Evolutionary conservation across 1,140 invertebrate species (phyloP), one percentile per base, ranked within the genome.

Genomic region (Homarus americanus): DNA sequence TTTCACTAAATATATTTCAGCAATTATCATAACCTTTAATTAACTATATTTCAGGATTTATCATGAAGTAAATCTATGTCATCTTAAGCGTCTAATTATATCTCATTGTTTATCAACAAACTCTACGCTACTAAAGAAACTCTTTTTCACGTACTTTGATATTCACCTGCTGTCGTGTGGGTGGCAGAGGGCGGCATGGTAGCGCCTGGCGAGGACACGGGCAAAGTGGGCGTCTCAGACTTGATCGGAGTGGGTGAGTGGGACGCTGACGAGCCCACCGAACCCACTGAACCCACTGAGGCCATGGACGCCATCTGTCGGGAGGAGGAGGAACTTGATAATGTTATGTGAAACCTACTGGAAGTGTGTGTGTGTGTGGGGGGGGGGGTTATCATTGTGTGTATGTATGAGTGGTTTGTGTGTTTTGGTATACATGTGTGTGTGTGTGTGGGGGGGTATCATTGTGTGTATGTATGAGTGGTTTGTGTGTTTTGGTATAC

Each of bases 241-340:
- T 97, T 98, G 93, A 93, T 94, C 93, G 92, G 97, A 96, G 93
- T 96, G 96, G 92, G 96, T 96, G 92, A 97, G 96, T 94, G 97
- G 97, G 41, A 97, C 97, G 93, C 97, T 97, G 94, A 97, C 3
- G 92, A 93, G 0, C 92, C 92, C 92, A 93, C 82, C 82, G 93
- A 41, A 92, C 93, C 84, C 88, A 94, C 92, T 1, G 92, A 93
- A 28, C 91, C 92, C 28, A 92, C 90, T 32, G 92, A 93, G 2
- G 91, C 93, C 91, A 91, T 93, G n/a, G 94, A 96, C 78, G 96
- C 96, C 92, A 96, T 95, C 93, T 96, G 95, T 0, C 95, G 95
- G 34, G 96, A 95, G 0, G 96, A 95, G 93, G 95, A 36, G 93
- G 95, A 94, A 93, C 96, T 89, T 95, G 95, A 34, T 95, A n/a